Base-by-base conservation (phyloP, 2,888 invertebrate species). In the Drosophila neutralis region DNA sequence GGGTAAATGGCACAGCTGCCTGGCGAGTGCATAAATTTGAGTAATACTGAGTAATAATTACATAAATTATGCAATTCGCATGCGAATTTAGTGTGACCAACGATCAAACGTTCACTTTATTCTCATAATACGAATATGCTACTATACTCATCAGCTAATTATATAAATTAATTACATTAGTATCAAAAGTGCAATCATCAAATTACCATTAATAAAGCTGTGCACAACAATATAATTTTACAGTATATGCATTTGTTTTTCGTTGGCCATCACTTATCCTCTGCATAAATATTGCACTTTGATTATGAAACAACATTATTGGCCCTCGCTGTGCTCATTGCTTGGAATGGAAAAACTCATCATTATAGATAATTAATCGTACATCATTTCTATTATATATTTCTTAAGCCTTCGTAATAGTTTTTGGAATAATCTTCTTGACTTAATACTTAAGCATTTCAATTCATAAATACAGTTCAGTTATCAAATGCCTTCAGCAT, bases 11-110 rank as follows among this genome's bases (percentile, higher is more conserved):
- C 59, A n/a, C 68, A 74, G 68, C 75, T 76, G 75, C 56, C 64
- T 3, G 15, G 31, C 10, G 62, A 69, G 42, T 65, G 65, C 64
- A 80, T 72, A 65, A 59, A 64, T 67, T 79, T 21, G 58, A 58
- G 53, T 49, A 62, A 57, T 62, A 49, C 36, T 29, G 7, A 29
- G 29, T 29, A 65, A 65, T 78, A 78, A 77, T 81, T 78, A 78
- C 59, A 69, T 69, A 58, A 73, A 73, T 81, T 64, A 73, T 78
- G 68, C 73, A 65, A 56, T 51, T 38, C 60, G 62, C 58, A 59
- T 48, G 59, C 59, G 35, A 65, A 42, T 68, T 68, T 70, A 38
- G 11, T 18, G 18, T 27, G 18, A 48, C 31, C 24, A 49, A 61
- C 10, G 24, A 27, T 54, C 15, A 64, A 64, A 49, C 13, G 38